Evolutionary conservation across 2,113 vertebrate genomes (phyloP).

Genomic region (Cynoglossus semilaevis): DNA sequence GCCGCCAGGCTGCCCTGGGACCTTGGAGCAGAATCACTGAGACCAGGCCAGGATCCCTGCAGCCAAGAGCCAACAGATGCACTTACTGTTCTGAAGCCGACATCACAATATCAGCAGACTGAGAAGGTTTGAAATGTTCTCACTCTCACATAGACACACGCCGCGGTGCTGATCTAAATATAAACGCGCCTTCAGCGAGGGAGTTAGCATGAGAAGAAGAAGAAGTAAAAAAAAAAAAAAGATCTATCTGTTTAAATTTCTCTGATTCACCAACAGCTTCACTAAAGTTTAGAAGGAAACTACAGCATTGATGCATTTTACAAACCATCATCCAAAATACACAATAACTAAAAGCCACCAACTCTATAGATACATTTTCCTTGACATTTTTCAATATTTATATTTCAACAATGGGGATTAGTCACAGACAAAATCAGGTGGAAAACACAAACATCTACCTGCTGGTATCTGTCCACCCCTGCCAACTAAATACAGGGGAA

Average conservation of each 20-base stretch:
- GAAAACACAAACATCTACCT: too few species aligned
- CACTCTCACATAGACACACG: constrained; percentile 34
- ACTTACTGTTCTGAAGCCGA: constrained; percentile 31
- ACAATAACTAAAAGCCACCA: too few species aligned
- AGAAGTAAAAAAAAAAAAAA: too few species aligned
- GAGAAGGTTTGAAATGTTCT: constrained; percentile 44
- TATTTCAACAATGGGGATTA: too few species aligned
- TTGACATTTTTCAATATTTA: too few species aligned
- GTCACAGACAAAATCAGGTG: too few species aligned
- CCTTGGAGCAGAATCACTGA: constrained; percentile 45
- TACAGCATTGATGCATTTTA: too few species aligned
- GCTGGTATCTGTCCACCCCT: too few species aligned
- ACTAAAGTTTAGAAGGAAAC: too few species aligned
- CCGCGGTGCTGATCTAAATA: constrained; percentile 46
- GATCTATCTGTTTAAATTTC: neutral
- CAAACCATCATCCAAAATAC: too few species aligned
- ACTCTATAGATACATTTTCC: too few species aligned
- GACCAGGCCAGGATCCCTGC: constrained; percentile 34
- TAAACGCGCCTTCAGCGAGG: constrained; percentile 39
- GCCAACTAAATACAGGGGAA: too few species aligned
- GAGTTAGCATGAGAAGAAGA: constrained; percentile 27
- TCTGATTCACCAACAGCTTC: neutral
- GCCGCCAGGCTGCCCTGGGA: constrained; percentile 46
- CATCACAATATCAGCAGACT: constrained; percentile 51
- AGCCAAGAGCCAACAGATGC: constrained; percentile 60